Percentiles rank a stretch among this genome's conserved stretches.
These are phyloP conservation scores for Cyclopterus lumpus DNA, from an alignment of 2,797 vertebrate species.

Conservation along the genomic window DNA sequence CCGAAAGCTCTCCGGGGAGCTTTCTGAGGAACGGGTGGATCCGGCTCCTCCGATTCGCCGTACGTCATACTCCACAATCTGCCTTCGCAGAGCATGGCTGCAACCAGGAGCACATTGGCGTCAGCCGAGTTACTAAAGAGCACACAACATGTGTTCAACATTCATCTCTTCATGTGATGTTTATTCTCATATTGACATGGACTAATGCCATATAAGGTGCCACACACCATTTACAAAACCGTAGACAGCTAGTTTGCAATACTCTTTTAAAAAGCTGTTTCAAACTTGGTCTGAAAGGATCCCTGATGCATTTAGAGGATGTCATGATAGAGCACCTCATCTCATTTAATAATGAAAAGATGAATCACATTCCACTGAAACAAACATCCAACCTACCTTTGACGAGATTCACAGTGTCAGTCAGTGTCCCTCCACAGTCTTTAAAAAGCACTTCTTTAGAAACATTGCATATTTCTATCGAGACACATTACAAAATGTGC, in stretches of 20 bases:
- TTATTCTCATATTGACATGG: not conserved
- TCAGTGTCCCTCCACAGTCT: slow-evolving; percentile 17
- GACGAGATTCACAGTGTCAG: slow-evolving; percentile 4
- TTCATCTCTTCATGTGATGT: not conserved
- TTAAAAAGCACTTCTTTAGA: slow-evolving; percentile 1
- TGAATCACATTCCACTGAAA: not conserved
- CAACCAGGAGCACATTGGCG: slow-evolving; percentile 27
- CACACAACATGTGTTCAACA: not conserved
- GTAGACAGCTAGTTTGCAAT: not conserved
- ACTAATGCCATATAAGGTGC: not conserved
- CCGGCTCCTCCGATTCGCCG: slow-evolving; percentile 51
- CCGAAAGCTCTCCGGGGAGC: slow-evolving; percentile 15
- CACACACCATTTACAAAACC: not conserved
- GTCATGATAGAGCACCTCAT: not conserved
- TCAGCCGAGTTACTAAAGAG: not conserved
- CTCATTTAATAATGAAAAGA: not conserved
- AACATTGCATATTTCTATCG: not conserved
- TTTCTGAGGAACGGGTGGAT: slow-evolving; percentile 31
- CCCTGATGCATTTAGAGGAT: too few species aligned
- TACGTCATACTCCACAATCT: slow-evolving; percentile 78
- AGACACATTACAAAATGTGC: not conserved
- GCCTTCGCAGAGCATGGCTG: slow-evolving; percentile 85
- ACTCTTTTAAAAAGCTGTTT: too few species aligned
- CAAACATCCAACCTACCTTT: slow-evolving; percentile 54
- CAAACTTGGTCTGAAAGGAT: too few species aligned